A percentile compares a stretch with the other conserved stretches of the same genome.
Evolutionary conservation across 2,797 vertebrate species (phyloP).

Genomic region (Hydrophis major): DNA sequence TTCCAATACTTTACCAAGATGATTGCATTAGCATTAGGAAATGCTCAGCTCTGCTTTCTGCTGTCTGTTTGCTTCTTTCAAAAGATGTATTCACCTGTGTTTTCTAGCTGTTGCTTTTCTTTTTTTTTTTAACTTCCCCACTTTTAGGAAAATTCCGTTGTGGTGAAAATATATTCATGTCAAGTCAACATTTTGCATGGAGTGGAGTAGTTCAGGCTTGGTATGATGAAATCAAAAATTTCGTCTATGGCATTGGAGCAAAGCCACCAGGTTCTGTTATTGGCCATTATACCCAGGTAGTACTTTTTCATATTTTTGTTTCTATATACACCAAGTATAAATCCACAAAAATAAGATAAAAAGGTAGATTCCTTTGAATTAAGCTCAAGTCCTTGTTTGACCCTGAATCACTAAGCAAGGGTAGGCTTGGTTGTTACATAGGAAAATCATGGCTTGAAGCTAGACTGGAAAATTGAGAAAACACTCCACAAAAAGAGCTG

Average conservation of each 20-base stretch:
- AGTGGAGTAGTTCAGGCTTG: background rate
- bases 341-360: background rate
- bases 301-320: no score
- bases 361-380: background rate
- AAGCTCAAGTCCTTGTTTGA: background rate
- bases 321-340: no score
- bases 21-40: background rate
- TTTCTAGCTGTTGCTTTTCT: background rate
- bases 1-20: background rate
- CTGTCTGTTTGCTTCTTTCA: background rate
- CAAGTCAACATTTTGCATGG: background rate
- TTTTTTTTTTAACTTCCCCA: rapidly evolving
- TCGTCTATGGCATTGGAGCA: background rate
- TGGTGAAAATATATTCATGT: conserved; percentile 39
- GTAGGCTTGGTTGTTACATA: no score
- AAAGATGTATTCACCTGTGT: background rate
- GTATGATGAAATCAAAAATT: conserved; percentile 37
- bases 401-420: no score
- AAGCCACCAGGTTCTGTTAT: no score
- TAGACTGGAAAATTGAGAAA: background rate
- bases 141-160: conserved; percentile 12
- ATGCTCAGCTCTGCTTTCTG: background rate
- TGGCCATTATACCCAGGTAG: no score
- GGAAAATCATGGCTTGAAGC: background rate
- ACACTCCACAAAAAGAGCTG: background rate